Evolutionary conservation across 2,888 invertebrate genomes (phyloP).

Genomic region (Homarus gammarus): DNA sequence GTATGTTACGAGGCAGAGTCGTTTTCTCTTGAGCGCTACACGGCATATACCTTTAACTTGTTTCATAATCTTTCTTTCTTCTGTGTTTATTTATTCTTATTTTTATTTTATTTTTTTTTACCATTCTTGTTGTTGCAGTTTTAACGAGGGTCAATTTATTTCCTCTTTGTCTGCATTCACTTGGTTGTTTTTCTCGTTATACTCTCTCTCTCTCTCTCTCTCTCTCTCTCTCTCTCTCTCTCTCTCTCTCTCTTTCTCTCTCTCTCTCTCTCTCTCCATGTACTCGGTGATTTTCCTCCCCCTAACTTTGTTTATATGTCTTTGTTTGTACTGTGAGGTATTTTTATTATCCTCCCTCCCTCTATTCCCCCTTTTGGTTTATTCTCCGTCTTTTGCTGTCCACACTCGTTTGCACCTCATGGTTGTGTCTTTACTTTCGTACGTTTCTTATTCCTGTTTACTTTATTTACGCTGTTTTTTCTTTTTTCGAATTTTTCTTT

Average conservation of each 20-base stretch:
- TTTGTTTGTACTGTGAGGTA: no score
- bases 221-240: constrained; percentile 8
- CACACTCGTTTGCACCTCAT: no score
- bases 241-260: constrained; percentile 7
- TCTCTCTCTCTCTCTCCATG: constrained; percentile 6
- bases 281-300: no score
- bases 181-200: neutral
- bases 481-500: no score
- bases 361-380: no score
- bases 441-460: no score
- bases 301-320: no score
- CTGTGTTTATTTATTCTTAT: neutral
- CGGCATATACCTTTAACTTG: neutral
- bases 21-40: no score
- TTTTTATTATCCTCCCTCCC: no score
- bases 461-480: no score
- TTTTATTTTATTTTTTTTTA: neutral
- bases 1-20: neutral
- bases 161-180: neutral
- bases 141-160: neutral
- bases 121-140: neutral
- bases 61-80: neutral
- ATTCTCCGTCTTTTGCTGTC: no score
- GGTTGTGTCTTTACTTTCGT: no score
- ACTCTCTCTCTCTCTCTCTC: neutral